Percentiles rank a stretch among this genome's conserved stretches.
phyloP scores from a whole-genome alignment of 2,113 vertebrate genomes.

The Galeopterus variegatus region DNA sequence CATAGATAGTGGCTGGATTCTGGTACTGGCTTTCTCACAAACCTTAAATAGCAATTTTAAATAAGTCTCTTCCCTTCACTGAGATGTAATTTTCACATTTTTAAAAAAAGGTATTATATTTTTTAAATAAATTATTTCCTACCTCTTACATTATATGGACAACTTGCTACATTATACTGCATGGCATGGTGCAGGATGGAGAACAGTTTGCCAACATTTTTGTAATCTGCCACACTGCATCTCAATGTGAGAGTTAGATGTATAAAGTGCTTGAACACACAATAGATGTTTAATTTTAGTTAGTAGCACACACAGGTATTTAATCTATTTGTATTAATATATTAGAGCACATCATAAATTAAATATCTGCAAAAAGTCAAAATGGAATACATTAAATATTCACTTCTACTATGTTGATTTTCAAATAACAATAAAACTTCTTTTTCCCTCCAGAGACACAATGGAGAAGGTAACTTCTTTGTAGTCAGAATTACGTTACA shows the following conservation, averaged over 20 bases:
- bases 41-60: background rate
- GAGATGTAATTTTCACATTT: slow-evolving; percentile 2
- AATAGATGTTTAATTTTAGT: slow-evolving; percentile 15
- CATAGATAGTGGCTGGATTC: accelerated
- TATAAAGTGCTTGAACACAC: background rate
- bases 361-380: background rate
- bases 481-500: background rate
- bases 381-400: background rate
- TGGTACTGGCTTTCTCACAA: background rate
- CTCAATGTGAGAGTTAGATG: background rate
- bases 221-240: background rate
- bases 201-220: background rate
- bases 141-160: background rate
- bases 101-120: background rate
- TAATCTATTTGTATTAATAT: slow-evolving; percentile 16
- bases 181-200: background rate
- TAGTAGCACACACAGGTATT: background rate
- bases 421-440: background rate
- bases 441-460: background rate
- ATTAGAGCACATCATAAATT: slow-evolving; percentile 24
- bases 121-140: background rate
- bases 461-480: background rate
- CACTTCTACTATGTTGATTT: slow-evolving; percentile 54
- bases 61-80: background rate
- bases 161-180: background rate